A percentile compares a stretch with the other conserved stretches of the same genome.
Conservation (phyloP, 2,888 invertebrate genomes). For the Chydorus sphaericus region DNA sequence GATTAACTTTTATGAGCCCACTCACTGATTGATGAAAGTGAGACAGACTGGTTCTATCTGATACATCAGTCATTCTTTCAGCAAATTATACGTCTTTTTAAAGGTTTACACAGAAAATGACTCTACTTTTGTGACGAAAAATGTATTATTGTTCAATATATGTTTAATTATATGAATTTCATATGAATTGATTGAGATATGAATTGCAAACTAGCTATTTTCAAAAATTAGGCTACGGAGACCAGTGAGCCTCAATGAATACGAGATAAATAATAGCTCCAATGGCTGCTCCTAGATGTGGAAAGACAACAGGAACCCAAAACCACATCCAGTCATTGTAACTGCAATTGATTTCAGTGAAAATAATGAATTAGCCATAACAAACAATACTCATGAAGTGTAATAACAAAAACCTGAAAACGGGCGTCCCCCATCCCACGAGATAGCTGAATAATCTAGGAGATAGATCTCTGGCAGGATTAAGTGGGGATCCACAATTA, state of each 20-base stretch:
- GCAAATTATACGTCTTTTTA: too few relatives aligned
- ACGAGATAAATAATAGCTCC: slow-evolving; percentile 34
- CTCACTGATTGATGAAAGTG: too few relatives aligned
- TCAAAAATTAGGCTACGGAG: too few relatives aligned
- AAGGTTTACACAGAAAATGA: too few relatives aligned
- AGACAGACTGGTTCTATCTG: too few relatives aligned
- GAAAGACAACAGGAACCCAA: slow-evolving; percentile 37
- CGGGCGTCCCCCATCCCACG: slow-evolving; percentile 33
- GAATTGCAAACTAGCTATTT: too few relatives aligned
- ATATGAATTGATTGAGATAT: too few relatives aligned
- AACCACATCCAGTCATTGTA: slow-evolving; percentile 29
- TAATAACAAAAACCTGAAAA: slow-evolving; percentile 29
- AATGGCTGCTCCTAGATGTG: slow-evolving; percentile 36
- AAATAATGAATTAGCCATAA: background rate
- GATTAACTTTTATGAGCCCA: too few relatives aligned
- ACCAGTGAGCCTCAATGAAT: slow-evolving; percentile 35
- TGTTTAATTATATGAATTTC: too few relatives aligned
- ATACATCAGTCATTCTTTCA: too few relatives aligned
- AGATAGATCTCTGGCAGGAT: slow-evolving; percentile 41
- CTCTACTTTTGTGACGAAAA: too few relatives aligned
- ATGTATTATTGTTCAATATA: too few relatives aligned
- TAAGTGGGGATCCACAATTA: slow-evolving; percentile 41
- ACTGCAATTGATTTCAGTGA: slow-evolving; percentile 18
- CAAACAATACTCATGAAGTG: background rate
- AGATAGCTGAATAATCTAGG: slow-evolving; percentile 37